Conservation (phyloP, 1,140 invertebrate genomes). For the Homalodisca vitripennis region DNA sequence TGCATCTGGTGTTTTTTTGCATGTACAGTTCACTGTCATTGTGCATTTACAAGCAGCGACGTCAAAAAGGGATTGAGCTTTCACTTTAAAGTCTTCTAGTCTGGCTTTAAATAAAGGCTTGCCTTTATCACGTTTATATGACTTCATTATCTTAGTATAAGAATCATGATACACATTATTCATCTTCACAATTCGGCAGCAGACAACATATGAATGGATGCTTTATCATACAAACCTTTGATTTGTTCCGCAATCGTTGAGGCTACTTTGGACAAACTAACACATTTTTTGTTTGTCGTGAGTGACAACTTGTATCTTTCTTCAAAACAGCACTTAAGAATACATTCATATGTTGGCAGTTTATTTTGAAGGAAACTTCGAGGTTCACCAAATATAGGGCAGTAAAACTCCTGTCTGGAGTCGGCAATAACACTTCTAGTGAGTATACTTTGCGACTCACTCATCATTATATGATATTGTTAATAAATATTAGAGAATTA, state of each 20-base stretch:
- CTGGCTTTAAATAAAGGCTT: neutral
- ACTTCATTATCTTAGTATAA: neutral
- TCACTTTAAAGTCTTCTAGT: neutral
- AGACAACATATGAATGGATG: neutral
- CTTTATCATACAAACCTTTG: conserved; percentile 33
- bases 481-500: too few species aligned
- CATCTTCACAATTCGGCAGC: neutral
- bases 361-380: neutral
- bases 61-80: neutral
- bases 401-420: neutral
- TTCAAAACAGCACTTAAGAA: neutral
- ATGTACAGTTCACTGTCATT: neutral
- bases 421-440: too few species aligned
- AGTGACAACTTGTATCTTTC: neutral
- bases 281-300: neutral
- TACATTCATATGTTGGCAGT: neutral
- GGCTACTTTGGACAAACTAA: conserved; percentile 38
- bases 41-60: neutral
- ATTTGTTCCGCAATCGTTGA: conserved; percentile 37
- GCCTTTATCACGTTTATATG: too few species aligned
- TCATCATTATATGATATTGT: too few species aligned
- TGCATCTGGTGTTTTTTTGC: too few species aligned
- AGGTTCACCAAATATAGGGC: neutral
- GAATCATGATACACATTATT: neutral
- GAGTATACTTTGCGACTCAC: too few species aligned